Evolutionary conservation across 2,113 vertebrate species (phyloP).

Genomic region (Sylvia atricapilla): DNA sequence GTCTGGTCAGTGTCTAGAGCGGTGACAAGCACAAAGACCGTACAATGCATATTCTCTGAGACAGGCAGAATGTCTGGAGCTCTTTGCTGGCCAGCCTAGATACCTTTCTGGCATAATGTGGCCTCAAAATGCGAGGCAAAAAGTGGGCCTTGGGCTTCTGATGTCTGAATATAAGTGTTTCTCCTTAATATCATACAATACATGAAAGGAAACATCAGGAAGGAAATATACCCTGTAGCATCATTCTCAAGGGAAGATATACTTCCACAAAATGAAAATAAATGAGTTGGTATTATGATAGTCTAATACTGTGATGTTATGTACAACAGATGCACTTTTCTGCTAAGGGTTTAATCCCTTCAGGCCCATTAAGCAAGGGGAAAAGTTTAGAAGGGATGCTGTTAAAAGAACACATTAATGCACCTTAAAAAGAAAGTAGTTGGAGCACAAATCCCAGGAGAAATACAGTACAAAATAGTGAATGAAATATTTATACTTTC

Average conservation of each 20-base stretch:
- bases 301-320: conserved; percentile 47
- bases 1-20: not conserved
- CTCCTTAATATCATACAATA: conserved; percentile 17
- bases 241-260: conserved; percentile 11
- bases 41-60: not conserved
- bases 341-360: conserved; percentile 46
- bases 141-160: not conserved
- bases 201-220: conserved; percentile 24
- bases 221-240: conserved; percentile 20
- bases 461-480: conserved; percentile 67
- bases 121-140: not conserved
- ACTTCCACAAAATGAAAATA: conserved; percentile 59
- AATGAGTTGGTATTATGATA: conserved; percentile 44
- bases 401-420: conserved; percentile 57
- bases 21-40: not conserved
- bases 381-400: conserved; percentile 30
- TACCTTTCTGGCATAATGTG: not conserved
- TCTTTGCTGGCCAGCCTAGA: not conserved
- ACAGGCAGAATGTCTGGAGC: not conserved
- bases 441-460: conserved; percentile 49
- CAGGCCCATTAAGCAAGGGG: conserved; percentile 46
- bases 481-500: conserved; percentile 78
- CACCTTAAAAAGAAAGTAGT: conserved; percentile 60
- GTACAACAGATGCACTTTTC: conserved; percentile 51
- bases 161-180: not conserved